Evolutionary conservation across 1,140 invertebrate species (phyloP), one percentile per base, ranked within the genome.

Genomic region (Hylaeus anthracinus): DNA sequence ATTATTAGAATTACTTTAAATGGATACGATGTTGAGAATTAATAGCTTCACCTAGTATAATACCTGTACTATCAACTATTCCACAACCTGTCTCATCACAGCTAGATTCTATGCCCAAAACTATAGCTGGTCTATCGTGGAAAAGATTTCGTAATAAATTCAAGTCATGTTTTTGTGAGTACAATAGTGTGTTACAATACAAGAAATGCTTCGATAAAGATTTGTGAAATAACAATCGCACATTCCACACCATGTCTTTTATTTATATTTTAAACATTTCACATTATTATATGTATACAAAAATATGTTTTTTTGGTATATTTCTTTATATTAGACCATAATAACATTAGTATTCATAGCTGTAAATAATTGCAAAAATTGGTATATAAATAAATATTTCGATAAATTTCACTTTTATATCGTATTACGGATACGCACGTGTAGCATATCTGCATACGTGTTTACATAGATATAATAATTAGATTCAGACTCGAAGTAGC

Each of bases 61-160:
- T 94, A 53, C 97, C 96, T 69, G 94, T 85, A 8, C 93, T 93
- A 92, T 97, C 94, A 3, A 99, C 96, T 87, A 99, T 95, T 65
- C 97, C 98, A 88, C 96, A 96, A 69, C 97, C 98, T 4, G 98
- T 99, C 91, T 99, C 99, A 95, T 99, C 99, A 93, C 98, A 99
- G 86, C 98, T 99, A n/a, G 98, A 99, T 95, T 99, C 99, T 85
- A 99, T 99, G 9, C 98, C 99, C 80, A 99, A 92, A 64, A 98
- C 94, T 75, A 93, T 64, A 67, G 86, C 72, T 41, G 81, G 51
- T 26, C 61, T 72, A 67, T 39, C 4, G 15, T 66, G 61, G 6
- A 48, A 8, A 66, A 64, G 74, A 6, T 64, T 74, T 56, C 63
- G 43, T 9, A 63, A 9, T 5, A 5, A 12, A 1, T 75, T 76